These are phyloP conservation scores for Epicampocera succincta DNA, from an alignment of 2,888 invertebrate genomes.

Conservation along the genomic window DNA sequence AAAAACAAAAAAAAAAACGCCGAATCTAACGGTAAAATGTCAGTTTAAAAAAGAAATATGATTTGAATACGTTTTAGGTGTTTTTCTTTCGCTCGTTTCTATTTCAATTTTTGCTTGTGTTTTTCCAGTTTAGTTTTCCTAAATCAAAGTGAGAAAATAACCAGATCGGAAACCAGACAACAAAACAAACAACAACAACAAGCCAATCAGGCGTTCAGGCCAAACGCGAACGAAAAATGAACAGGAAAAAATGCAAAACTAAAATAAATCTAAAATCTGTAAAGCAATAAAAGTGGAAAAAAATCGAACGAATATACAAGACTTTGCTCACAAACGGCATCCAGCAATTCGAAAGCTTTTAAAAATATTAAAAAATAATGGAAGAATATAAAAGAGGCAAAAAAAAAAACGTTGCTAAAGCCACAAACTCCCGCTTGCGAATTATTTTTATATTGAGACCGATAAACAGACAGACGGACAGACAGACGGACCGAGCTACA, in stretches of 20 bases:
- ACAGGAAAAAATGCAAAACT: slow-evolving; percentile 5
- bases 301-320: slow-evolving; percentile 10
- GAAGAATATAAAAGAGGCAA: neutral
- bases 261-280: slow-evolving; percentile 43
- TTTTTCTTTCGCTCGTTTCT: slow-evolving; percentile 17
- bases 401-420: neutral
- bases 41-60: slow-evolving; percentile 38
- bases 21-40: slow-evolving; percentile 19
- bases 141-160: slow-evolving; percentile 54
- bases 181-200: slow-evolving; percentile 54
- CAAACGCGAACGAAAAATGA: neutral
- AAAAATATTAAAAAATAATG: slow-evolving; percentile 59
- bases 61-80: slow-evolving; percentile 46
- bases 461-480: slow-evolving; percentile 4
- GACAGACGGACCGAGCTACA: neutral
- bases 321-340: slow-evolving; percentile 12
- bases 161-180: slow-evolving; percentile 67
- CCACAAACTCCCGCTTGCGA: slow-evolving; percentile 59
- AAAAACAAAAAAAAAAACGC: neutral
- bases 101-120: neutral
- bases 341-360: slow-evolving; percentile 65
- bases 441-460: slow-evolving; percentile 4
- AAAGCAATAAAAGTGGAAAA: slow-evolving; percentile 2
- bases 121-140: slow-evolving; percentile 15
- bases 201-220: slow-evolving; percentile 57